Percentiles rank a stretch among this genome's conserved stretches.
phyloP scores from a whole-genome alignment of 2,888 invertebrate genomes.

The Mechanitis mazaeus region DNA sequence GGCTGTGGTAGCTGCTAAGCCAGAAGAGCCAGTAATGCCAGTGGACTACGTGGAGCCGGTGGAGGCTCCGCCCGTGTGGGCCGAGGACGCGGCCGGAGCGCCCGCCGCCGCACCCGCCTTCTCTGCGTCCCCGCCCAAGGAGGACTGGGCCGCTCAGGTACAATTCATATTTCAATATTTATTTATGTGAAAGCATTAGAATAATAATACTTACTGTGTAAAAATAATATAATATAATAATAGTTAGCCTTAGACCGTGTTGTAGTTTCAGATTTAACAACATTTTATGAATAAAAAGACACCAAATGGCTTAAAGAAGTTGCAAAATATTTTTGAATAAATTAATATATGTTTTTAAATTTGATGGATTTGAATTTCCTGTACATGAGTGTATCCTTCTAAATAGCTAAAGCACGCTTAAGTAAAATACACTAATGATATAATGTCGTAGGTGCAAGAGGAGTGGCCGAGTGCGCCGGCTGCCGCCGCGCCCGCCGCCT shows the following conservation, averaged over 20 bases:
- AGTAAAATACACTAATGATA: background rate
- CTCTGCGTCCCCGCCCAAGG: slow-evolving; percentile 64
- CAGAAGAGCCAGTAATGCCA: slow-evolving; percentile 59
- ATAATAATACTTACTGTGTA: no score
- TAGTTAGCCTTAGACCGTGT: no score
- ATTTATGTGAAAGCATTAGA: no score
- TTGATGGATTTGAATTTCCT: no score
- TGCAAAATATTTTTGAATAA: no score
- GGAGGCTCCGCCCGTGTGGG: slow-evolving; percentile 68
- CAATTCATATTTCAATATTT: background rate
- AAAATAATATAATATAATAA: no score
- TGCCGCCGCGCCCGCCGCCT: slow-evolving; percentile 52
- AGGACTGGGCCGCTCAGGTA: slow-evolving; percentile 78
- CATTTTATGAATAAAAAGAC: no score
- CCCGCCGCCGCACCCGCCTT: slow-evolving; percentile 49
- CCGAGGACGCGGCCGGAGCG: slow-evolving; percentile 53
- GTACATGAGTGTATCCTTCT: background rate
- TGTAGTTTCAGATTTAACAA: no score
- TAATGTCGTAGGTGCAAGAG: slow-evolving; percentile 65
- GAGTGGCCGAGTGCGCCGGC: slow-evolving; percentile 70
- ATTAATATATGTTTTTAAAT: no score
- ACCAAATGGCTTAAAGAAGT: no score
- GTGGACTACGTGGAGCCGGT: slow-evolving; percentile 64
- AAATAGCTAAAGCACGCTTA: background rate
- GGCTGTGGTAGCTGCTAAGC: slow-evolving; percentile 62